Percentiles rank a stretch among this genome's conserved stretches.
These are phyloP conservation scores for Platorchestia sp. DNA, from an alignment of 1,140 invertebrate species.

Conservation along the genomic window DNA sequence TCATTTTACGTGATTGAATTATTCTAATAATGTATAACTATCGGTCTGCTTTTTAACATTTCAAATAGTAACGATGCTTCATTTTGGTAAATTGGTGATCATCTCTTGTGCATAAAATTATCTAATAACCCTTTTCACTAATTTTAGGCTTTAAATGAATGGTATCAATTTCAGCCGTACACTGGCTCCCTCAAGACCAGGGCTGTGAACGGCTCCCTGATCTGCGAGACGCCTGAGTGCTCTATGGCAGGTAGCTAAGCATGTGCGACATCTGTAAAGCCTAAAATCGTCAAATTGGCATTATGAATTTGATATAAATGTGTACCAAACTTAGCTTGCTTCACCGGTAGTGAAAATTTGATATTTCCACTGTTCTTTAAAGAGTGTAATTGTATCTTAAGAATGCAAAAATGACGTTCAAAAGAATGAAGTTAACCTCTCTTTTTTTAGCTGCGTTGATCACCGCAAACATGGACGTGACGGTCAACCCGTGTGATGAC, in stretches of 20 bases:
- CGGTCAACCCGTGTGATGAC: slow-evolving; percentile 87
- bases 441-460: slow-evolving; percentile 56
- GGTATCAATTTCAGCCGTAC: slow-evolving; percentile 10
- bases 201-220: background rate
- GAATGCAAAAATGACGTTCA: background rate
- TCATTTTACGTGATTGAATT: background rate
- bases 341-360: background rate
- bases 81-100: background rate
- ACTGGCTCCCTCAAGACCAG: background rate
- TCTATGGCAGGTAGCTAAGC: slow-evolving; percentile 10
- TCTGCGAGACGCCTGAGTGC: slow-evolving; percentile 47
- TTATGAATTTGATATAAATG: background rate
- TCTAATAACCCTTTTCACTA: background rate
- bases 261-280: background rate
- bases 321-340: background rate
- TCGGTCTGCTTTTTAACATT: background rate
- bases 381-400: background rate
- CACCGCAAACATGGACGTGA: slow-evolving; percentile 79
- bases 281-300: background rate
- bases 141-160: background rate
- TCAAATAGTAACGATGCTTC: background rate
- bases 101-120: background rate
- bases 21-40: background rate
- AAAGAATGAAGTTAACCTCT: background rate
- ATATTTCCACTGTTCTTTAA: background rate